Conservation (phyloP, 2,888 invertebrate genomes). For the Calameuta pallipes region DNA sequence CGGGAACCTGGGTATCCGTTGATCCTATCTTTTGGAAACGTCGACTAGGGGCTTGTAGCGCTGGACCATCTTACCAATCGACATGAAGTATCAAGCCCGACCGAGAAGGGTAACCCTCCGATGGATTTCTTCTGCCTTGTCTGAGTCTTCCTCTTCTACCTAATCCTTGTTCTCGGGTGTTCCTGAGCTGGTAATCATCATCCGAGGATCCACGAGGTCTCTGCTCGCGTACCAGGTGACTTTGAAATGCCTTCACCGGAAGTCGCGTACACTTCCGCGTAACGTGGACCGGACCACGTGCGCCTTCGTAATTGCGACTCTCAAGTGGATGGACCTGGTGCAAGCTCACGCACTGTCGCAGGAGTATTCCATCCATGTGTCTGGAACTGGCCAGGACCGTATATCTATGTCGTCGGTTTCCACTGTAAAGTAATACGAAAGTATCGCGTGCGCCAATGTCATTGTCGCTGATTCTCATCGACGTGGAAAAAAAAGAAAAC, state of each 20-base stretch:
- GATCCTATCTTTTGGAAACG: neutral
- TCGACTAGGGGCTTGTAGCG: neutral
- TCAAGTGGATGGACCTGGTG: neutral
- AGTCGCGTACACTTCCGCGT: neutral
- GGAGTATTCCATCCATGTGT: neutral
- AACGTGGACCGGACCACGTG: neutral
- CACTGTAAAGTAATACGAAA: too few species aligned
- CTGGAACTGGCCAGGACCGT: too few species aligned
- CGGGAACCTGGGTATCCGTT: neutral
- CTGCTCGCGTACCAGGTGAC: neutral
- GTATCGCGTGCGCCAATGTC: neutral
- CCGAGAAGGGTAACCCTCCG: too few species aligned
- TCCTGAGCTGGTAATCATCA: neutral
- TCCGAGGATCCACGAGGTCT: neutral
- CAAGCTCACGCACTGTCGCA: neutral
- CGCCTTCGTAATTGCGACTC: too few species aligned
- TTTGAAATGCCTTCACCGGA: neutral
- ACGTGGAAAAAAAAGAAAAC: neutral
- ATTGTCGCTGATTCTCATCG: neutral
- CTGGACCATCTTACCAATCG: neutral
- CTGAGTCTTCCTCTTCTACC: neutral
- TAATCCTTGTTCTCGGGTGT: neutral
- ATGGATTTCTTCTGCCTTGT: neutral
- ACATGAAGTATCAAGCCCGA: neutral
- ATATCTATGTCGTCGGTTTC: neutral